Evolutionary conservation across 1,140 invertebrate genomes (phyloP).

Genomic region (Drosophila repletoides): DNA sequence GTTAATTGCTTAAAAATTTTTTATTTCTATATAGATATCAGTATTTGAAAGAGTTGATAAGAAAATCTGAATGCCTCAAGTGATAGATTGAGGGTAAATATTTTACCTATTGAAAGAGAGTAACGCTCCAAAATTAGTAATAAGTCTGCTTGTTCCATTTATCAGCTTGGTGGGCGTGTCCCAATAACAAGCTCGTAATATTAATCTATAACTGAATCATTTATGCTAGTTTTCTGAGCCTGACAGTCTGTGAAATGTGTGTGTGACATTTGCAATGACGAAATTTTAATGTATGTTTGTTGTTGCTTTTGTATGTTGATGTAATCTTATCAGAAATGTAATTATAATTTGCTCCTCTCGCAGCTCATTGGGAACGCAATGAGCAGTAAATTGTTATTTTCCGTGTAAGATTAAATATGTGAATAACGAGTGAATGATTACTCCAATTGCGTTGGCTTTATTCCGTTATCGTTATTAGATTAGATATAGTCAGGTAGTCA

Average conservation of each 20-base stretch:
- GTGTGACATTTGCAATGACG: background rate
- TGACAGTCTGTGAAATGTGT: background rate
- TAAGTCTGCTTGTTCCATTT: too few species aligned
- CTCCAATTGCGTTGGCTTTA: conserved; percentile 23
- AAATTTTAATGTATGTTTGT: conserved; percentile 4
- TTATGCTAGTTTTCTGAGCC: background rate
- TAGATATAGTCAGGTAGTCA: conserved; percentile 7
- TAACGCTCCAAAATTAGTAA: too few species aligned
- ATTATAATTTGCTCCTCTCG: conserved; percentile 42
- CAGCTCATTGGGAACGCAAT: conserved; percentile 12
- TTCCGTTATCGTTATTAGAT: conserved; percentile 1
- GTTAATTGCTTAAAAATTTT: too few species aligned
- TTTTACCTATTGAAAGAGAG: too few species aligned
- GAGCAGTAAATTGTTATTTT: conserved; percentile 16
- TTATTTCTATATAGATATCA: too few species aligned
- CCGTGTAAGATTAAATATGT: conserved; percentile 35
- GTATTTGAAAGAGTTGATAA: too few species aligned
- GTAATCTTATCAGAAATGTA: conserved; percentile 62
- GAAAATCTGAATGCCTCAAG: too few species aligned
- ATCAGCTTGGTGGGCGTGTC: background rate
- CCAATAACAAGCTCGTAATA: too few species aligned
- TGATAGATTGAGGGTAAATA: too few species aligned
- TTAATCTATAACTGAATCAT: background rate
- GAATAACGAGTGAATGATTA: conserved; percentile 59
- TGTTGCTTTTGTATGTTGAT: background rate